A percentile compares a stretch with the other conserved stretches of the same genome.
Evolutionary conservation across 1,140 invertebrate genomes (phyloP).

Genomic region (Zaprionus kolodkinae): DNA sequence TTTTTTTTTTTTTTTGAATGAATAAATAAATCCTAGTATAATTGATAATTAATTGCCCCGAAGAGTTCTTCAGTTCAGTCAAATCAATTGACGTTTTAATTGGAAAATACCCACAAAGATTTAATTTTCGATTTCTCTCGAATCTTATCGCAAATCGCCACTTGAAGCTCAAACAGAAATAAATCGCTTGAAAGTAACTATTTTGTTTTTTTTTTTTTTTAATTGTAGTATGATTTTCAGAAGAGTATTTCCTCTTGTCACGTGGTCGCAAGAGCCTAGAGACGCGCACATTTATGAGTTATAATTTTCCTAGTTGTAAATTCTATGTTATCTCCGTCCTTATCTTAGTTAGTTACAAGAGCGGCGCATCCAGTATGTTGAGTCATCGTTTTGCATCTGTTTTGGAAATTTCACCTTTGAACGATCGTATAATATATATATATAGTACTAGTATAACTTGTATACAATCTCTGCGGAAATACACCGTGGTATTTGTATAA

Average conservation of each 20-base stretch:
- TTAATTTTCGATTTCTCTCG: constrained; percentile 26
- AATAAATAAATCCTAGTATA: constrained; percentile 68
- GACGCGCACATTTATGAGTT: background rate
- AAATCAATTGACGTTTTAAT: constrained; percentile 35
- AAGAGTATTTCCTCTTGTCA: background rate
- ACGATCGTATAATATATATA: background rate
- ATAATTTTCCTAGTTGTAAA: constrained; percentile 7
- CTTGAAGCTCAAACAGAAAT: constrained; percentile 3
- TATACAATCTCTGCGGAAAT: background rate
- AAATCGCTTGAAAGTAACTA: background rate
- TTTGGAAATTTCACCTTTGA: background rate
- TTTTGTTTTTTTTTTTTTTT: background rate
- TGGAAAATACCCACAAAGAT: constrained; percentile 8
- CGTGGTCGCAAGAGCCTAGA: background rate
- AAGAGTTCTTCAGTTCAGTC: constrained; percentile 24
- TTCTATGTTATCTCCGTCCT: background rate
- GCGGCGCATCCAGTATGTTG: background rate
- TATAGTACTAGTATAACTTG: background rate
- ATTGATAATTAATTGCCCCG: constrained; percentile 58
- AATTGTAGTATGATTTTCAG: background rate
- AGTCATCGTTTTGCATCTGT: constrained; percentile 1
- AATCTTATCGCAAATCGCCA: constrained; percentile 33
- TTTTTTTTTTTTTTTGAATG: constrained; percentile 38
- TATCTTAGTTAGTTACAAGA: constrained; percentile 1
- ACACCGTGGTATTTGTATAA: background rate